Conservation (phyloP, 35 echinoderm and acorn worm genomes). For the Heliocidaris tuberculata region DNA sequence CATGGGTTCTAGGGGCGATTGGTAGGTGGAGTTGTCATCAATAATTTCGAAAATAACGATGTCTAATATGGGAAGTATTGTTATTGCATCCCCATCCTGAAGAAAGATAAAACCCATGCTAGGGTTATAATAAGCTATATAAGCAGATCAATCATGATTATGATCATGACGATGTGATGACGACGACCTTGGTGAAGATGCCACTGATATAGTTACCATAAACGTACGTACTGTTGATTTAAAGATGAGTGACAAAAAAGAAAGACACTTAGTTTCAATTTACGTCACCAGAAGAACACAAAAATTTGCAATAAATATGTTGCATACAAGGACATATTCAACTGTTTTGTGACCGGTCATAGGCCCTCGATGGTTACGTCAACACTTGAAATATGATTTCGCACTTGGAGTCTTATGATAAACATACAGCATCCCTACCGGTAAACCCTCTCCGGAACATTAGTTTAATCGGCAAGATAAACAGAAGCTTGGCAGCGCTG, state of each 20-base stretch:
- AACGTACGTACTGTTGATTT: background rate
- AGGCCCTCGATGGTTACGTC: background rate
- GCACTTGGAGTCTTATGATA: background rate
- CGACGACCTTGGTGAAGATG: background rate
- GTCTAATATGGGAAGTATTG: too few relatives aligned
- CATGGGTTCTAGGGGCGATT: too few relatives aligned
- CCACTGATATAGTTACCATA: background rate
- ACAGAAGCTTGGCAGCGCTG: background rate
- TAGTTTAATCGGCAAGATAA: slow-evolving; percentile 11
- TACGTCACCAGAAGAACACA: background rate
- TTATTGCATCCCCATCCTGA: too few relatives aligned
- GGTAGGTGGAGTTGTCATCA: too few relatives aligned
- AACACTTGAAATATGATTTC: background rate
- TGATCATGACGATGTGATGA: slow-evolving; percentile 37
- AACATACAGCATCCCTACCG: background rate
- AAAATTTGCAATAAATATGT: background rate
- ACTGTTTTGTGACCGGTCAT: background rate
- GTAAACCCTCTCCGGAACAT: slow-evolving; percentile 1
- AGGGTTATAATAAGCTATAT: too few relatives aligned
- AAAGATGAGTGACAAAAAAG: background rate
- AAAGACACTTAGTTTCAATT: background rate
- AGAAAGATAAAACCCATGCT: too few relatives aligned
- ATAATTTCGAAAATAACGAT: too few relatives aligned
- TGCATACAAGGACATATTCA: background rate
- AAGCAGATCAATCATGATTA: slow-evolving; percentile 21